Conservation (phyloP, 1,140 invertebrate genomes). For the Aphis craccivora region DNA sequence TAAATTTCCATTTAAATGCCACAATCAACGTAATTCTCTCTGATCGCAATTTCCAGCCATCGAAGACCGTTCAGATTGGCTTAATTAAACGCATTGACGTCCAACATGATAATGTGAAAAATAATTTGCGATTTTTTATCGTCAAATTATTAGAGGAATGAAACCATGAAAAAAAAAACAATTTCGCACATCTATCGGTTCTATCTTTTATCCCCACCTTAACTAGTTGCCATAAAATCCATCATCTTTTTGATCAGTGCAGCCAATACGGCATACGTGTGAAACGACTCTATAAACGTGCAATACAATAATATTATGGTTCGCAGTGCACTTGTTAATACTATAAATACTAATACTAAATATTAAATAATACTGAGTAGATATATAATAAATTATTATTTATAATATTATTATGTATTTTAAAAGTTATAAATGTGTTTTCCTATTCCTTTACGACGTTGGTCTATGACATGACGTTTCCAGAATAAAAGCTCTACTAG, state of each 20-base stretch:
- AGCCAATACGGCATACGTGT: conserved; percentile 2
- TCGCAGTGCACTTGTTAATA: neutral
- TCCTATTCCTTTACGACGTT: neutral
- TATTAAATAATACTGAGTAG: too few species aligned
- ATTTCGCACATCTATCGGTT: conserved; percentile 26
- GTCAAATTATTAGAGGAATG: neutral
- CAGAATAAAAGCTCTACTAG: neutral
- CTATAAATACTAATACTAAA: neutral
- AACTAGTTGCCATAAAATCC: conserved; percentile 45
- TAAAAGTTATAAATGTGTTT: neutral
- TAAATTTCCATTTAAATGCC: neutral
- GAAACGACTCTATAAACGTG: neutral
- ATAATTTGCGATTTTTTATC: neutral
- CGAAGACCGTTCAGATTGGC: neutral
- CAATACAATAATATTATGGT: neutral
- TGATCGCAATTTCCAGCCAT: neutral
- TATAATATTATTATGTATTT: neutral
- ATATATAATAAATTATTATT: neutral
- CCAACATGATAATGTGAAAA: neutral
- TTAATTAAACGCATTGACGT: neutral
- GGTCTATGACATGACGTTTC: neutral
- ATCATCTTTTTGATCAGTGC: conserved; percentile 50
- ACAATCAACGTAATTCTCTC: neutral
- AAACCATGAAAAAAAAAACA: conserved; percentile 21
- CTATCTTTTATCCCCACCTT: conserved; percentile 52